Percentiles rank a stretch among this genome's conserved stretches.
Conservation (phyloP, 1,140 invertebrate species). For the Pantala flavescens region DNA sequence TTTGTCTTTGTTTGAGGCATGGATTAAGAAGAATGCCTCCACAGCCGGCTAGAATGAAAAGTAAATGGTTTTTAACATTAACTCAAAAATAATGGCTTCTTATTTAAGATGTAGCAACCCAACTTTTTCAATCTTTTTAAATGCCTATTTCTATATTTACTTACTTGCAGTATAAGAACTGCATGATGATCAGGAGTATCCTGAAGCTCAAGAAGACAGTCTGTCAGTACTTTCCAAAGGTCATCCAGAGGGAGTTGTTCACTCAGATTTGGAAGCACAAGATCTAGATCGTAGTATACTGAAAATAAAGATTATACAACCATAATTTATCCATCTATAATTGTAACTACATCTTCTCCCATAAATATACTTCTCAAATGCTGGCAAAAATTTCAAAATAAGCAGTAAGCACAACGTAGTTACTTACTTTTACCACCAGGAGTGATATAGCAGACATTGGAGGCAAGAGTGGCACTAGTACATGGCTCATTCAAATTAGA, state of each 20-base stretch:
- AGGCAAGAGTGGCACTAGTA: too few species aligned
- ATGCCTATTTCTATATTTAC: background rate
- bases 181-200: slow-evolving; percentile 87
- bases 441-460: too few species aligned
- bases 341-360: background rate
- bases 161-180: slow-evolving; percentile 72
- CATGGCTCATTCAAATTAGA: too few species aligned
- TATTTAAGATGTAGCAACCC: background rate
- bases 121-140: background rate
- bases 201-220: slow-evolving; percentile 70
- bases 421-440: too few species aligned
- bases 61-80: background rate
- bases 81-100: background rate
- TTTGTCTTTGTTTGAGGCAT: slow-evolving; percentile 45
- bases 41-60: slow-evolving; percentile 62
- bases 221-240: slow-evolving; percentile 72
- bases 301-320: slow-evolving; percentile 11
- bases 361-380: too few species aligned
- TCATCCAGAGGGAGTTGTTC: slow-evolving; percentile 59
- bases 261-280: slow-evolving; percentile 51
- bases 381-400: too few species aligned
- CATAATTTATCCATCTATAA: too few species aligned
- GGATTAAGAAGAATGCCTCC: slow-evolving; percentile 84
- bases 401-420: too few species aligned
- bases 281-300: slow-evolving; percentile 29